phyloP scores from a whole-genome alignment of 2,888 invertebrate species.

The Stenodera caucasica region DNA sequence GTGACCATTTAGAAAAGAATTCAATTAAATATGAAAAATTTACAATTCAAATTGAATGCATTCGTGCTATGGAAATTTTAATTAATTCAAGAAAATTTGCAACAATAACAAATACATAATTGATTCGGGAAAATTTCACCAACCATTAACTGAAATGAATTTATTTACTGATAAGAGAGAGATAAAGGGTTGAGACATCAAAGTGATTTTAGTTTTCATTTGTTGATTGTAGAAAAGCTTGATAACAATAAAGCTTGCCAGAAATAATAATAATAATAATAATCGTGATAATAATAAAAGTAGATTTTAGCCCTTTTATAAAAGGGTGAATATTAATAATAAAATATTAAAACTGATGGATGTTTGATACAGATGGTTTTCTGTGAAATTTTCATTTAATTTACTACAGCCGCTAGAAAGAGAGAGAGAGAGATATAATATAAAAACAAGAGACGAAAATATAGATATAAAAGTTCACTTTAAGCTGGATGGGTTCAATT shows the following conservation, averaged over 20 bases:
- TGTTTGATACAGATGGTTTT: background rate
- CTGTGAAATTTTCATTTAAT: background rate
- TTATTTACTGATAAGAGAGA: too few relatives aligned
- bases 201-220: slow-evolving; percentile 3
- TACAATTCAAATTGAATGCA: background rate
- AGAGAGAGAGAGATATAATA: too few relatives aligned
- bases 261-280: background rate
- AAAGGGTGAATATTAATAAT: background rate
- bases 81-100: background rate
- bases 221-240: background rate
- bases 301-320: too few relatives aligned
- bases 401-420: background rate
- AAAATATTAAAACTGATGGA: slow-evolving; percentile 5
- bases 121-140: background rate
- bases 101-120: background rate
- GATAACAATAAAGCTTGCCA: background rate
- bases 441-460: too few relatives aligned
- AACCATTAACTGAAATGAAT: background rate
- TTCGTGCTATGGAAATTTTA: background rate
- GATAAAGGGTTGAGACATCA: background rate
- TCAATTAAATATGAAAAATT: slow-evolving; percentile 5
- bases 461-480: background rate
- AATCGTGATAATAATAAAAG: too few relatives aligned
- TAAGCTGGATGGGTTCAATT: background rate
- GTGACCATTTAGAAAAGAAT: too few relatives aligned